Evolutionary conservation across 2,113 vertebrate genomes (phyloP), one percentile per base, ranked within the genome.

Genomic region (Nothoprocta perdicaria): DNA sequence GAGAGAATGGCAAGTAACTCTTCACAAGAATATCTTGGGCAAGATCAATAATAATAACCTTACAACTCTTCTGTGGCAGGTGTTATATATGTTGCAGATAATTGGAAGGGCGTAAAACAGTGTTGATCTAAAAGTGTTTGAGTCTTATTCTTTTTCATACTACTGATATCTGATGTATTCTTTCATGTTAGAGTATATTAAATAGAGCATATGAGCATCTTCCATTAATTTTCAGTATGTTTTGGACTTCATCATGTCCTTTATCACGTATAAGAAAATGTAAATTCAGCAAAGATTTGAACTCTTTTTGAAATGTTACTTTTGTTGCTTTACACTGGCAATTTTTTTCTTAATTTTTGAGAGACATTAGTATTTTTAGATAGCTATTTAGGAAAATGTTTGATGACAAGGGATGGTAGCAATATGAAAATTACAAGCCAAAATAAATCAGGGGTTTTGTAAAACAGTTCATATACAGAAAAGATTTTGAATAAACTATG

Each of bases 391-490:
- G 23, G 41, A 84, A 53, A 7, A 86, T 5, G 1, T 29, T 65
- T 66, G 57, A 65, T 79, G 57, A 61, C 63, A 41, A 7, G 3
- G 7, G 8, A 29, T 84, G 21, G 4, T 53, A 18, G 21, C 5
- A 58, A 63, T 53, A 22, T 55, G 27, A 62, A 16, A 60, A 63
- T 63, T 76, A 38, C 12, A 68, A 50, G 9, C 17, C 5, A 48
- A 66, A 86, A 73, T 0, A 0, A n/a, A 46, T 38, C 19, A 38
- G 0, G 1, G 1, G 4, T 57, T 6, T 57, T 66, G 29, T 1
- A 69, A 41, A 69, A 43, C 16, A 43, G 3, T 6, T 90, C 6
- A 21, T 53, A 43, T 8, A 5, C 19, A 60, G 60, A 71, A 73
- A 48, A 69, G 31, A 22, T 7, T 67, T 26, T 29, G 10, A 88